Evolutionary conservation across 2,797 vertebrate species (phyloP).

Genomic region (Lepus townsendii): DNA sequence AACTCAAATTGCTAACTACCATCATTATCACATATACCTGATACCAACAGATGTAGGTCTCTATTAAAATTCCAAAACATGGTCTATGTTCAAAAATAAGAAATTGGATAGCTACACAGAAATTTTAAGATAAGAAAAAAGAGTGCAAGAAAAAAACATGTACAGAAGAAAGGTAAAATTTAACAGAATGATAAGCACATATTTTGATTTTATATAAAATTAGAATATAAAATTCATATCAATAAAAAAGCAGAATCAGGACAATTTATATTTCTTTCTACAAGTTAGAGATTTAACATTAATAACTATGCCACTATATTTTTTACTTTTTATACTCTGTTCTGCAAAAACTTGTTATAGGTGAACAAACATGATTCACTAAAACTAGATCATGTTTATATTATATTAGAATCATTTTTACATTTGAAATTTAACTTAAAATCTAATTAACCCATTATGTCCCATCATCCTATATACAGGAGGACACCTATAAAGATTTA

Average conservation of each 20-base stretch:
- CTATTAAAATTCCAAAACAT: background rate
- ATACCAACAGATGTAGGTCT: background rate
- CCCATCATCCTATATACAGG: no score
- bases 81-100: conserved; percentile 21
- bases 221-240: conserved; percentile 47
- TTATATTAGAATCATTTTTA: conserved; percentile 27
- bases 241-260: background rate
- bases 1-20: background rate
- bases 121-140: conserved; percentile 10
- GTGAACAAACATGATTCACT: background rate
- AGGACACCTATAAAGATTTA: no score
- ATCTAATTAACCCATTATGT: background rate
- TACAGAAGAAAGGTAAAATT: conserved; percentile 1
- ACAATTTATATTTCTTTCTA: background rate
- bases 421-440: background rate
- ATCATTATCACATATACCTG: background rate
- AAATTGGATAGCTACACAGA: background rate
- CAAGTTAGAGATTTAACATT: background rate
- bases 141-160: background rate
- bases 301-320: background rate
- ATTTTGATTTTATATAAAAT: conserved; percentile 30
- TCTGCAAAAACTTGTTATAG: conserved; percentile 35
- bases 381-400: conserved; percentile 12
- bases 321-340: conserved; percentile 40
- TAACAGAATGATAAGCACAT: background rate